Evolutionary conservation across 2,797 vertebrate species (phyloP).

Genomic region (Hippocampus kuda): DNA sequence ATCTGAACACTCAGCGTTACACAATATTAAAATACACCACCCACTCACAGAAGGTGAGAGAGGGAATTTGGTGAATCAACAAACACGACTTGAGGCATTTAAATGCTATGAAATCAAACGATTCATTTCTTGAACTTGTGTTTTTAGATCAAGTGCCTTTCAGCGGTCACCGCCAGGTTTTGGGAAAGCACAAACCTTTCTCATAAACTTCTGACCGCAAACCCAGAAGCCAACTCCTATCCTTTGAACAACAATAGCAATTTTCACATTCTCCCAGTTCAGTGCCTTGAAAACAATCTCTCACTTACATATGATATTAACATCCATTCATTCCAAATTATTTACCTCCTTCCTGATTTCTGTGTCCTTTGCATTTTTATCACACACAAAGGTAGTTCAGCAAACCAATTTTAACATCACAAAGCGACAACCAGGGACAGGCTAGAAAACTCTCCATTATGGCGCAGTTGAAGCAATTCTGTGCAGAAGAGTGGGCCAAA

Average conservation of each 20-base stretch:
- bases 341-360: no score
- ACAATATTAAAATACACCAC: conserved; percentile 7
- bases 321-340: no score
- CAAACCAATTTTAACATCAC: no score
- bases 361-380: no score
- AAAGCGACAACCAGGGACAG: no score
- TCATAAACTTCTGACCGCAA: not conserved
- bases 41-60: conserved; percentile 4
- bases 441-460: no score
- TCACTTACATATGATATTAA: not conserved
- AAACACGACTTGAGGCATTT: not conserved
- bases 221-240: not conserved
- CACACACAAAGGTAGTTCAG: no score
- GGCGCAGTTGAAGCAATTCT: no score
- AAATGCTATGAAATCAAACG: not conserved
- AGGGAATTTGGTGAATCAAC: conserved; percentile 1
- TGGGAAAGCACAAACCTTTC: conserved; percentile 1
- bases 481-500: no score
- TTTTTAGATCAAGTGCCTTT: not conserved
- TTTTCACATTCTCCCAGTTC: not conserved
- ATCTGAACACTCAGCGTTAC: conserved; percentile 11
- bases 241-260: not conserved
- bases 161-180: not conserved
- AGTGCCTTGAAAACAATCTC: not conserved
- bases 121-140: not conserved